phyloP scores from a whole-genome alignment of 2,797 vertebrate species.

The Gobionotothen gibberifrons region DNA sequence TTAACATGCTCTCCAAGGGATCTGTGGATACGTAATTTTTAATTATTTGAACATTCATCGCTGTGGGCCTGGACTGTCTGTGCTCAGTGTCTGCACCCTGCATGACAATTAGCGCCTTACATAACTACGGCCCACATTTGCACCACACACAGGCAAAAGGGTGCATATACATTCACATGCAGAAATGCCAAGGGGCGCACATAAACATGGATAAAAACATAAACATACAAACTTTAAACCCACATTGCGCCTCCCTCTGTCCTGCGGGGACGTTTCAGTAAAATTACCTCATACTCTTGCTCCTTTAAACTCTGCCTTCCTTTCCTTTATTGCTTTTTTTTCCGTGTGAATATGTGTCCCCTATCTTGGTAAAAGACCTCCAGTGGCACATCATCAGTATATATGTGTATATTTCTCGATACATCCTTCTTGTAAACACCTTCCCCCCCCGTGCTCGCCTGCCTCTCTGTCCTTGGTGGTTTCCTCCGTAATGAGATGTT shows the following conservation, averaged over 20 bases:
- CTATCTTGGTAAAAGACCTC: slow-evolving; percentile 30
- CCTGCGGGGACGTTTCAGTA: slow-evolving; percentile 47
- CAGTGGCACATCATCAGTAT: slow-evolving; percentile 2
- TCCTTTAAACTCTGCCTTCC: slow-evolving; percentile 30
- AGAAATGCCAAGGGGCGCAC: slow-evolving; percentile 9
- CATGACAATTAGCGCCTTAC: slow-evolving; percentile 80
- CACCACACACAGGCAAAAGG: slow-evolving; percentile 11
- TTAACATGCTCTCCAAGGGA: slow-evolving; percentile 57
- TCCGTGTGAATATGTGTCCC: neutral
- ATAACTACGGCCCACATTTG: slow-evolving; percentile 62
- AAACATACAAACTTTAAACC: slow-evolving; percentile 49
- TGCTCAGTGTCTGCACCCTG: slow-evolving; percentile 68
- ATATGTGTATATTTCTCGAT: slow-evolving; percentile 29
- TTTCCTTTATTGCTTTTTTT: slow-evolving; percentile 34
- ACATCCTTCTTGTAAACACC: slow-evolving; percentile 30
- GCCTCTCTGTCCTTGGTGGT: slow-evolving; percentile 28
- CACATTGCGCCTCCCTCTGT: slow-evolving; percentile 47
- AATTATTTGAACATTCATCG: slow-evolving; percentile 74
- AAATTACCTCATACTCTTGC: slow-evolving; percentile 36
- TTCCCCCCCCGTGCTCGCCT: neutral
- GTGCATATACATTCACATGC: slow-evolving; percentile 30
- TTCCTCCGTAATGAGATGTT: slow-evolving; percentile 52
- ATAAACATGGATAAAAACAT: slow-evolving; percentile 31
- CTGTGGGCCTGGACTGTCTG: slow-evolving; percentile 65
- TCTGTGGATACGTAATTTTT: slow-evolving; percentile 56